Percentiles rank a stretch among this genome's conserved stretches.
These are phyloP conservation scores for Artibeus jamaicensis DNA, from an alignment of 2,797 vertebrate genomes.

Conservation along the genomic window DNA sequence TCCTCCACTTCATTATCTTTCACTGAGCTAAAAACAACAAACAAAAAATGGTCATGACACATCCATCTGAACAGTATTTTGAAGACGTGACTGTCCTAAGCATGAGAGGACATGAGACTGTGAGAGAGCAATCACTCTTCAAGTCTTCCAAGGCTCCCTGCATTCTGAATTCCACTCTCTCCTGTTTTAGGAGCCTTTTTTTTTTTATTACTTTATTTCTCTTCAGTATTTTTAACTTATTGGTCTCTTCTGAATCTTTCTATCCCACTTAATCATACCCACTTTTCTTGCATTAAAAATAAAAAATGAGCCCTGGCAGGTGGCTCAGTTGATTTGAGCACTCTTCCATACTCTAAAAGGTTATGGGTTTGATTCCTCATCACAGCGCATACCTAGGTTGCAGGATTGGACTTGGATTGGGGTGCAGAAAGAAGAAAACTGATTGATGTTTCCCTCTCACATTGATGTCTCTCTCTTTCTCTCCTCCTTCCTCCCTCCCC, in stretches of 20 bases:
- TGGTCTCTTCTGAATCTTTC: neutral
- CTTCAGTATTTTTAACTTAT: neutral
- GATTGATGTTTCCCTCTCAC: neutral
- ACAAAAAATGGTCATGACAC: neutral
- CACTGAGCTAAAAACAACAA: constrained; percentile 22
- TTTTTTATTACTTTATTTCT: neutral
- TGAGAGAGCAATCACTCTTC: neutral
- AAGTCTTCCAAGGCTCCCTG: neutral
- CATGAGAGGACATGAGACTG: neutral
- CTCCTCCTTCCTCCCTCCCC: too few species aligned
- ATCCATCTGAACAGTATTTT: neutral
- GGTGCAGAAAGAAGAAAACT: neutral
- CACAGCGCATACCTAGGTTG: neutral
- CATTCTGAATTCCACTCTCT: neutral
- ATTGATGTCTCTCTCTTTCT: neutral
- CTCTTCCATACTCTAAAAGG: neutral
- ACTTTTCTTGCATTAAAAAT: constrained; percentile 1
- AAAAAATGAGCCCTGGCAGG: neutral
- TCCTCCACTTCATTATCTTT: neutral
- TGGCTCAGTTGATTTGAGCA: neutral
- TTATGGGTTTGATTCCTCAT: neutral
- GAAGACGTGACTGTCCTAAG: neutral
- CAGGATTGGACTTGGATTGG: neutral
- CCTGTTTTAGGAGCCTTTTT: neutral
- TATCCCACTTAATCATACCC: neutral